Base-by-base conservation (phyloP, 2,113 vertebrate genomes). In the Fulmarus glacialis region DNA sequence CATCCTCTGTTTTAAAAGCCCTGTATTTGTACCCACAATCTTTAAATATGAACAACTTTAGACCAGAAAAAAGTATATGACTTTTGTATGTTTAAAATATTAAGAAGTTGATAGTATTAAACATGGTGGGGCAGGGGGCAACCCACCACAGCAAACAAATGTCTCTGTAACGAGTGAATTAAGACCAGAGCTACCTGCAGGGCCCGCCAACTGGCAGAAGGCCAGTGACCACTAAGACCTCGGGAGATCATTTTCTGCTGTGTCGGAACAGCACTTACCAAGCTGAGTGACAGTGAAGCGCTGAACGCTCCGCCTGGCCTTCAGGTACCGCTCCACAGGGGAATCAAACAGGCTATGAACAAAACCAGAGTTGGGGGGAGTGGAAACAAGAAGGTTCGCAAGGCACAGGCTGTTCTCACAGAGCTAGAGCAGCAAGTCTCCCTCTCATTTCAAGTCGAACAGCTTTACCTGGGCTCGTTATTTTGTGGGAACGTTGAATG, bases 211-310 rank as follows among this genome's bases (percentile, higher is more conserved):
- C 20, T 36, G 34, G 38, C 34, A 32, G 13, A 34, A 63, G 9
- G 13, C 18, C 24, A 13, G 34, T 22, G 43, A 63, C 43, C 27
- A 23, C 9, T 1, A 21, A 1, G 17, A 42, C 6, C 38, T 9
- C 0, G 0, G 45, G 32, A 74, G n/a, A 5, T 14, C 2, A 1
- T 23, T 52, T n/a, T 56, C 9, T 1, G 0, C 9, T 1, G 0
- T 34, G 7, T 32, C 23, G n/a, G 26, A 68, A 6, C n/a, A 27
- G 32, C 52, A 96, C 98, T 98, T 85, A 98, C 98, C 98, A 4
- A 98, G 97, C 94, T 98, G 98, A 29, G 94, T 82, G 45, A 98
- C 47, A 2, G 98, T 93, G 84, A 98, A 98, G 16, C 68, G 96
- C 90, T 97, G 98, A 27, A 98, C 83, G 1, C 97, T 97, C 73